Percentiles rank a stretch among this genome's conserved stretches.
Conservation (phyloP, 1,140 invertebrate species). For the Diplogasteroides magnus region DNA sequence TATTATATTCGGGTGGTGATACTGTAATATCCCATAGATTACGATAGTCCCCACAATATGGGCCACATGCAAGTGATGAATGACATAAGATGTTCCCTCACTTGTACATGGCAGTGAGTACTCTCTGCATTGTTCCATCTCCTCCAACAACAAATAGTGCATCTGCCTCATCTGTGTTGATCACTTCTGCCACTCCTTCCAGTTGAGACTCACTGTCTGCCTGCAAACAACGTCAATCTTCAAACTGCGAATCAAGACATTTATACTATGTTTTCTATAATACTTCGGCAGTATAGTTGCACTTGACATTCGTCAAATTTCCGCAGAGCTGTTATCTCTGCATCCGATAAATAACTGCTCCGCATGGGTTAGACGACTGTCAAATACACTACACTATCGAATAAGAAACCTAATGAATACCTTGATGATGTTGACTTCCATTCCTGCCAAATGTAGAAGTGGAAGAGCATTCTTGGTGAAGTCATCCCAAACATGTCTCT, state of each 20-base stretch:
- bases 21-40: too few species aligned
- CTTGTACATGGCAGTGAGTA: slow-evolving; percentile 33
- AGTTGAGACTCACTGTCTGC: slow-evolving; percentile 27
- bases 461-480: slow-evolving; percentile 37
- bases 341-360: too few species aligned
- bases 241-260: too few species aligned
- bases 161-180: slow-evolving; percentile 31
- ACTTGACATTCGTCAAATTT: not conserved
- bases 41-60: too few species aligned
- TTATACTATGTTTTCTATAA: too few species aligned
- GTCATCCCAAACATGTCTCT: slow-evolving; percentile 21
- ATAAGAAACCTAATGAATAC: too few species aligned
- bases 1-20: too few species aligned
- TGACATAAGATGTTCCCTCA: slow-evolving; percentile 14
- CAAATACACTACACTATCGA: too few species aligned
- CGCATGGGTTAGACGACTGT: too few species aligned
- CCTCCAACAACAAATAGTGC: slow-evolving; percentile 36
- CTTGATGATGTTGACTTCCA: slow-evolving; percentile 34
- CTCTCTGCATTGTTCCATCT: slow-evolving; percentile 33
- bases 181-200: slow-evolving; percentile 22
- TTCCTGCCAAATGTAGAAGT: slow-evolving; percentile 32
- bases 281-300: not conserved
- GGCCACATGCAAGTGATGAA: too few species aligned
- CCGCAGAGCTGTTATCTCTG: too few species aligned
- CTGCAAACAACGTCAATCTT: slow-evolving; percentile 7